Evolutionary conservation across 64 coral and sea anemone species (phyloP), one percentile per base, ranked within the genome.

Genomic region (Montipora cactus): DNA sequence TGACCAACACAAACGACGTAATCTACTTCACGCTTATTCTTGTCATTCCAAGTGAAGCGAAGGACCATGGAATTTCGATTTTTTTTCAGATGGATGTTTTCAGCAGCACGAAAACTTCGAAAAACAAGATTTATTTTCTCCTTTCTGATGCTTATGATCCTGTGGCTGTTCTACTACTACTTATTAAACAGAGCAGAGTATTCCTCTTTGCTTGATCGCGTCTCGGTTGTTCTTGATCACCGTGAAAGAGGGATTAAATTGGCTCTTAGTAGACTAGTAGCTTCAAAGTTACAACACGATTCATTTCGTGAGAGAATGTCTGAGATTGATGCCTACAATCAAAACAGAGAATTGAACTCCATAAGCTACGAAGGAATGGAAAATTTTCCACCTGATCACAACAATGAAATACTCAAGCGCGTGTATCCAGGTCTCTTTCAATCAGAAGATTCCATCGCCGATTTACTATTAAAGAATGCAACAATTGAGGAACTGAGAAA

Each of bases 41-140:
- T 82, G 55, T 37, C 37, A 37, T 62, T 81, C 52, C 52, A 55
- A 55, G 6, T 55, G 52, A 12, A 15, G 61, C 14, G 14, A 25
- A 48, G 0, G 22, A 86, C 66, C 16, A 45, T 48, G 44, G 15
- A 5, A 49, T 4, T 86, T 49, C 19, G 19, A 50, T 49, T 50
- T 45, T 20, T 11, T 71, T 1, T 67, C 45, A 70, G 46, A 22
- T 47, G 62, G 45, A 46, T 86, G 46, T 50, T 86, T 72, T 14
- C 11, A 8, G 45, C 7, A 1, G 44, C 18, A 51, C 48, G 19
- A 52, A 46, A 66, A 23, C 44, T 67, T 22, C 15, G 82, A 22
- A 70, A 15, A 86, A 86, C 44, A n/a, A 86, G 47, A 18, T 21
- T 86, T 69, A 7, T 86, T 7, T 5, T 78, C 19, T 86, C 44